Evolutionary conservation across 2,113 vertebrate species (phyloP), one percentile per base, ranked within the genome.

Genomic region (Hippotragus niger): DNA sequence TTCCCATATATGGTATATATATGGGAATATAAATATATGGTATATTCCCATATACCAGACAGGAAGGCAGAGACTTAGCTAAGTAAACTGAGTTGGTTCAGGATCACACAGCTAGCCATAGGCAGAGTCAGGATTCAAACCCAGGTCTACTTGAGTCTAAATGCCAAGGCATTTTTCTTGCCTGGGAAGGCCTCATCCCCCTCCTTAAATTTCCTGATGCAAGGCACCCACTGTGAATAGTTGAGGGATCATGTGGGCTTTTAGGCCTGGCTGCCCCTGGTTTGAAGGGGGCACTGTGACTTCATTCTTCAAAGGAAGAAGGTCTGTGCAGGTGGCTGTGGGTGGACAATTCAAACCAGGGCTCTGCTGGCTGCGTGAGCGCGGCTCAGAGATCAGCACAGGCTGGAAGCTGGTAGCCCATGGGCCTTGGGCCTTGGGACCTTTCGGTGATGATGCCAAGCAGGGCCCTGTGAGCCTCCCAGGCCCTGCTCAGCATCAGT

Each of bases 351-450:
- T 83, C 5, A 43, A 81, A 23, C 13, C 5, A 2, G 5, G 82
- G 27, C 55, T 83, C 27, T n/a, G 86, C 27, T 14, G 90, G 64
- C 93, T 1, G 0, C 3, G 0, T 5, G 16, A 52, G 45, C 12
- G 13, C 0, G 4, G 2, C 12, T 40, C 1, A 13, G n/a, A 43
- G 8, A 11, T 33, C 29, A 4, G 13, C 6, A 3, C 9, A 53
- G 80, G 17, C 52, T 36, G 53, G 40, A 60, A 60, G 13, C 9
- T 0, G 43, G 14, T 45, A 21, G 12, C 17, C 29, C 11, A 17
- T 7, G 60, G 23, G 45, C 16, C 16, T 60, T 0, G 1, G 11
- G 11, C 29, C 6, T 31, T 55, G 45, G 31, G 50, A 50, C 1
- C 12, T 3, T 53, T 13, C 13, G 13, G 23, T 19, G n/a, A 74